Base-by-base conservation (phyloP, 1,140 invertebrate genomes). In the Triops longicaudatus region DNA sequence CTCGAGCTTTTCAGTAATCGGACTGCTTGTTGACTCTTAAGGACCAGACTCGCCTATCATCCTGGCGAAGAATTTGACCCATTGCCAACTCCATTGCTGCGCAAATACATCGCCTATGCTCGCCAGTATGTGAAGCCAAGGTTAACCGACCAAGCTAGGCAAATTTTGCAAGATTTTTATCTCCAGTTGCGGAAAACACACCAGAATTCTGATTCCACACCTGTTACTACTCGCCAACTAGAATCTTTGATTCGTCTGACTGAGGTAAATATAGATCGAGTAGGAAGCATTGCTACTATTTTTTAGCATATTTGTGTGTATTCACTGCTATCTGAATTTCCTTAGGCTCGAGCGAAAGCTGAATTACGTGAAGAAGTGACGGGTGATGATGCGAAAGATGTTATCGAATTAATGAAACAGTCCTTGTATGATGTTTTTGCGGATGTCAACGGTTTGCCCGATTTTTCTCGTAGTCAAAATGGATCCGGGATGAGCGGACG, bases 71-170 rank as follows among this genome's bases (percentile, higher is more conserved):
- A 85, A 4, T 82, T 92, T 37, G 91, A 95, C 84, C 83, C 73
- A 31, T 26, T 77, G 26, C 76, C 76, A 73, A 37, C 42, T 22
- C 76, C 28, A 26, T 83, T 95, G 42, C 85, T 98, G 1, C 88
- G 93, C 73, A 96, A 97, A 85, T 98, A 97, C 82, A 92, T 98
- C 73, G 91, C 92, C 1, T 98, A 97, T 86, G 93, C 95, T 0
- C 88, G 91, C 76, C 92, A 95, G 83, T 95, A 96, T 86, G 92
- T 97, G 0, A 89, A 91, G 80, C 94, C 96, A 14, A 89, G 88
- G 82, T 85, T 98, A 73, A 90, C 89, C 73, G 81, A 81, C 26
- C 88, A 89, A 73, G 94, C 95, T 22, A 89, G 89, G 6, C 83
- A 86, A 77, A 83, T 90, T 7, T 82, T 98, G 12, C 89, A 92